Evolutionary conservation across 2,888 invertebrate species (phyloP), one percentile per base, ranked within the genome.

Genomic region (Leptura quadrifasciata): DNA sequence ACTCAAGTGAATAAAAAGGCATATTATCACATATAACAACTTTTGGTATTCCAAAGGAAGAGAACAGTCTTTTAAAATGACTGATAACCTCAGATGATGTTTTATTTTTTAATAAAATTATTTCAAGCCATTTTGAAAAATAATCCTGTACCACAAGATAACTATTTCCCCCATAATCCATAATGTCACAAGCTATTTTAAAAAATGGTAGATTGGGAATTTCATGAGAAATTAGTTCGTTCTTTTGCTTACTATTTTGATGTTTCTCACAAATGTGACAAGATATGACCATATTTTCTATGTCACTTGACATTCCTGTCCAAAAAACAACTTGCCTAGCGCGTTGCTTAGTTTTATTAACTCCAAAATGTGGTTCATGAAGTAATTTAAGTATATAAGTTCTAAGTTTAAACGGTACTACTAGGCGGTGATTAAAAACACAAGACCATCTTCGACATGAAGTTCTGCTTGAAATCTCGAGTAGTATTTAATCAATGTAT

Each of bases 241-340:
- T 47, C 8, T 47, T 47, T n/a, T 47, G 47, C n/a, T 47, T 47
- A 47, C 47, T 47, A 47, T 47, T 47, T 47, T 47, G 47, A 47
- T 47, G 8, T 47, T 47, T n/a, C 8, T 47, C 47, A 47, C 47
- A 47, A 47, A 47, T 47, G n/a, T 47, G 47, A 47, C 47, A 47
- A 47, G 47, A 10, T 47, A 47, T 1, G 47, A 47, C 47, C 47
- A 47, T 47, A 47, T 47, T 47, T 47, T 47, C 47, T 4, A 47
- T 47, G n/a, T 10, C 10, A n/a, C 47, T 47, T 47, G 47, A 47
- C 47, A 47, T 47, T 47, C 10, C 8, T 47, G 8, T 2, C 47
- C 47, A 47, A 47, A 47, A 47, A 47, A 47, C 47, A 47, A 47
- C n/a, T 47, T 47, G n/a, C 47, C 47, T 47, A 47, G 47, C n/a